Base-by-base conservation (phyloP, 1,140 invertebrate genomes). In the Augochlora pura region DNA sequence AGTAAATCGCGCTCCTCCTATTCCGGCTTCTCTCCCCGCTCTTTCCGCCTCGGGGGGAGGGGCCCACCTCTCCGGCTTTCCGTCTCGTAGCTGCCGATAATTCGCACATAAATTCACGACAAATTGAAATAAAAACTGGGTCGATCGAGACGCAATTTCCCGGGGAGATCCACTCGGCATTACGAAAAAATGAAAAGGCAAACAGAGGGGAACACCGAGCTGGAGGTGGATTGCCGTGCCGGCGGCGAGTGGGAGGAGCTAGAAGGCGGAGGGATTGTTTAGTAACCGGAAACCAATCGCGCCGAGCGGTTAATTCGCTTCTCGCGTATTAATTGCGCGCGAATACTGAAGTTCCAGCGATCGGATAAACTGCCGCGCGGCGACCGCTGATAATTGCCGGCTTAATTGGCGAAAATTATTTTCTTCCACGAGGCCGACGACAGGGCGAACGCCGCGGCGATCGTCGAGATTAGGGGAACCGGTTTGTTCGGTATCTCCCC, bases 81-180 rank as follows among this genome's bases (percentile, higher is more conserved):
- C 14, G 12, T n/a, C 42, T 23, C 49, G 8, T n/a, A 14, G 32
- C 9, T 6, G 59, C 70, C 86, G 86, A 83, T 88, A 85, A 86
- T 83, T 87, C 78, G 59, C 74, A 80, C 75, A 82, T 84, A 85
- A 88, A 88, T 88, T 88, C 80, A 78, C 57, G 80, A 88, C 66
- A 78, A 87, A 88, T 88, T 88, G 82, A 86, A 85, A 87, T 87
- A 86, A 83, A 88, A 88, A 88, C 78, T 84, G 54, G 81, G 82
- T 84, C 84, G 70, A 85, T 85, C 82, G 78, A 84, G 69, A 77
- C 27, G 78, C 69, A 81, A 85, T 85, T 84, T 81, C 70, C 59
- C 78, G 46, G 54, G n/a, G n/a, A n/a, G 79, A 85, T 80, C 60
- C 81, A 39, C 72, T 54, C 38, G 67, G 42, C 23, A 14, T 25